These are phyloP conservation scores for Girardia tigrina DNA, from an alignment of 2,888 invertebrate species.

Conservation along the genomic window DNA sequence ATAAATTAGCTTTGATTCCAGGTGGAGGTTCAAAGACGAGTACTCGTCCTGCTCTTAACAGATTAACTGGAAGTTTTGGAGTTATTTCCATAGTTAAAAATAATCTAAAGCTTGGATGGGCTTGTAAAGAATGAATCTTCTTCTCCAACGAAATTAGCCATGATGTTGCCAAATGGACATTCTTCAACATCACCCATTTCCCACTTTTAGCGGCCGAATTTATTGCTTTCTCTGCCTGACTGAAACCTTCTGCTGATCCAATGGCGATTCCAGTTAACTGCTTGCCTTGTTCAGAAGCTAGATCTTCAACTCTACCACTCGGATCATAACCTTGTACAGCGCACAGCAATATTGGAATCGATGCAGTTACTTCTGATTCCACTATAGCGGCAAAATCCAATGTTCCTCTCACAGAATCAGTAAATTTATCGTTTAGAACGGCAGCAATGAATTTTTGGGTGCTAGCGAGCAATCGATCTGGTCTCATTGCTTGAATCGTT, in stretches of 20 bases:
- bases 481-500: conserved; percentile 72
- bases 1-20: conserved; percentile 73
- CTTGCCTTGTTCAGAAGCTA: conserved; percentile 83
- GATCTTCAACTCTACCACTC: conserved; percentile 84
- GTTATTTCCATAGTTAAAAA: conserved; percentile 98
- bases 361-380: conserved; percentile 63
- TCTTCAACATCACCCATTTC: conserved; percentile 88
- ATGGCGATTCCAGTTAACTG: conserved; percentile 92
- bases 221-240: conserved; percentile 87
- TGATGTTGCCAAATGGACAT: conserved; percentile 92
- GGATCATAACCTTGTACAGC: conserved; percentile 70
- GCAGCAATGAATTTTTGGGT: conserved; percentile 72
- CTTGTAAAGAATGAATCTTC: conserved; percentile 75
- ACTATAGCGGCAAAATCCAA: conserved; percentile 73
- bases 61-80: conserved; percentile 66
- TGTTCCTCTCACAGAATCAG: conserved; percentile 75
- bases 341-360: conserved; percentile 27
- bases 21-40: conserved; percentile 94
- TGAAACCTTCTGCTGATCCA: conserved; percentile 93
- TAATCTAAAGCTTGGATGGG: conserved; percentile 77
- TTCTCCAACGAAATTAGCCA: conserved; percentile 97
- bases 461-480: conserved; percentile 81
- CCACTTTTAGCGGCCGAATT: conserved; percentile 92
- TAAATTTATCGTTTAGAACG: conserved; percentile 64
- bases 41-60: conserved; percentile 78